These are phyloP conservation scores for Melitaea cinxia DNA, from an alignment of 1,140 invertebrate species.

Conservation along the genomic window DNA sequence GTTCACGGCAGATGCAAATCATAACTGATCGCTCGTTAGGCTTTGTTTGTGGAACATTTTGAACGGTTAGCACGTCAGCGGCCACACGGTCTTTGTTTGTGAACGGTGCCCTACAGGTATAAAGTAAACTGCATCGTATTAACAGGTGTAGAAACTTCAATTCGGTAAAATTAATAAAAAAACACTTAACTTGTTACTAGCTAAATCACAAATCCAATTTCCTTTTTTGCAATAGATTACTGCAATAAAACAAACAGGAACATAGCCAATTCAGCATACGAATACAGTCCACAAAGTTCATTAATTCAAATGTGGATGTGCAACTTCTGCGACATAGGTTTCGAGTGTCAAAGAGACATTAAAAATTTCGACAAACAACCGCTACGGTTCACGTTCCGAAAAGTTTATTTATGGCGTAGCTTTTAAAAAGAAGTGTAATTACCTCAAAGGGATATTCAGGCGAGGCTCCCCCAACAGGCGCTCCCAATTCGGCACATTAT, in stretches of 20 bases:
- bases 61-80: conserved; percentile 25
- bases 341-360: conserved; percentile 13
- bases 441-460: conserved; percentile 44
- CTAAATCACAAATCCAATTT: no score
- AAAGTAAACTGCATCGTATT: conserved; percentile 7
- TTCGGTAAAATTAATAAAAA: not conserved
- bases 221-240: no score
- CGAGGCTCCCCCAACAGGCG: conserved; percentile 49
- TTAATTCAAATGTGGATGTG: not conserved
- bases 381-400: conserved; percentile 11
- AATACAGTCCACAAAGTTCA: not conserved
- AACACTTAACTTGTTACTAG: no score
- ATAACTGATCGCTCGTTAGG: conserved; percentile 27
- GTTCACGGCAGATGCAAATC: conserved; percentile 27
- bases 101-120: conserved; percentile 8
- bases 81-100: conserved; percentile 22
- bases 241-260: not conserved
- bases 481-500: conserved; percentile 66
- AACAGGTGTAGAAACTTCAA: not conserved
- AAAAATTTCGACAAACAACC: conserved; percentile 20
- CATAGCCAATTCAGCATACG: not conserved
- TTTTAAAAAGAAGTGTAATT: conserved; percentile 47
- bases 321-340: conserved; percentile 13
- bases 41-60: conserved; percentile 33
- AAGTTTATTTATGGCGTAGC: conserved; percentile 39